Conservation (phyloP, 2,797 vertebrate genomes). For the Poeciliopsis turneri region DNA sequence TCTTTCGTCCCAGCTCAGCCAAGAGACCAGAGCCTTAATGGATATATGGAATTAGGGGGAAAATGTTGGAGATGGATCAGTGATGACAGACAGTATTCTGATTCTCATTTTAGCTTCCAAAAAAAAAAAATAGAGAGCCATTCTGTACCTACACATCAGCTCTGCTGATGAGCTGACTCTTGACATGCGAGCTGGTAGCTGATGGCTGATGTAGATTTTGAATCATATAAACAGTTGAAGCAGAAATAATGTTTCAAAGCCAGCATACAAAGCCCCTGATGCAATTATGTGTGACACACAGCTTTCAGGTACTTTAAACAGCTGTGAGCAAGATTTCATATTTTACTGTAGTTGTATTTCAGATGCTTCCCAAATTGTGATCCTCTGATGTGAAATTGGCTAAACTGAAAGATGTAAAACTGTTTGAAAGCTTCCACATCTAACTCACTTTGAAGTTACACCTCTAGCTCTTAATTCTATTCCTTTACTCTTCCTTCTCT, state of each 20-base stretch:
- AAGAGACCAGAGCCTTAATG: slow-evolving; percentile 65
- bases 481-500: slow-evolving; percentile 21
- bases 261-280: slow-evolving; percentile 20
- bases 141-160: slow-evolving; percentile 17
- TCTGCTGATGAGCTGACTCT: slow-evolving; percentile 41
- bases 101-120: slow-evolving; percentile 55
- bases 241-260: slow-evolving; percentile 36
- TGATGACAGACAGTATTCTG: slow-evolving; percentile 54
- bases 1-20: slow-evolving; percentile 51
- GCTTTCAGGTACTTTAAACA: slow-evolving; percentile 35
- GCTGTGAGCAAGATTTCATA: slow-evolving; percentile 24
- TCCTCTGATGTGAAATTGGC: slow-evolving; percentile 43
- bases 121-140: slow-evolving; percentile 14
- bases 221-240: slow-evolving; percentile 46
- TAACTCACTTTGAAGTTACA: slow-evolving; percentile 56
- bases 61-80: slow-evolving; percentile 43
- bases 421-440: slow-evolving; percentile 44
- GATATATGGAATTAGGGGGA: slow-evolving; percentile 60
- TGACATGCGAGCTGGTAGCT: slow-evolving; percentile 40
- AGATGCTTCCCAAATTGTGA: slow-evolving; percentile 10
- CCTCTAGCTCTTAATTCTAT: slow-evolving; percentile 40
- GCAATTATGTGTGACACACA: slow-evolving; percentile 31
- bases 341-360: slow-evolving; percentile 13
- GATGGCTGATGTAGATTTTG: slow-evolving; percentile 39
- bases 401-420: slow-evolving; percentile 25